Conservation (phyloP, 1,140 invertebrate species). For the Saccostrea cuccullata region DNA sequence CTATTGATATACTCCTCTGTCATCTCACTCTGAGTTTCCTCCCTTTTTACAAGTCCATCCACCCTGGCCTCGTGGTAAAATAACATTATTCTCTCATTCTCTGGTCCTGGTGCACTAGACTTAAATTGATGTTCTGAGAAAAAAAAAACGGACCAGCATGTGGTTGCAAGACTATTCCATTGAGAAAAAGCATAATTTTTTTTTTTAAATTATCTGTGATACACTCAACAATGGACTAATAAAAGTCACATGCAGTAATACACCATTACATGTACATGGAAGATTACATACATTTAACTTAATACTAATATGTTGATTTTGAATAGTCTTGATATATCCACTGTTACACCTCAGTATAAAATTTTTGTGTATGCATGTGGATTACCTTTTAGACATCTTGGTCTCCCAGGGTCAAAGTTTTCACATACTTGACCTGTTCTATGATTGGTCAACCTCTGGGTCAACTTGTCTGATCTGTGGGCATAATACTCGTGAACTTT, state of each 20-base stretch:
- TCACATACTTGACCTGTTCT: conserved; percentile 82
- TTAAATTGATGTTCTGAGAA: conserved; percentile 83
- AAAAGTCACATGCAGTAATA: background rate
- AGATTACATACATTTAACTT: too few species aligned
- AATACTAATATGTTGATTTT: background rate
- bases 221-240: background rate
- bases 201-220: background rate
- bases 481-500: conserved; percentile 85
- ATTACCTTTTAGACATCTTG: conserved; percentile 72
- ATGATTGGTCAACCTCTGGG: conserved; percentile 82
- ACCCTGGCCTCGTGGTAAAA: conserved; percentile 85
- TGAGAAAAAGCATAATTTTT: background rate
- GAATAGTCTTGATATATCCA: background rate
- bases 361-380: background rate
- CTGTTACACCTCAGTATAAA: background rate
- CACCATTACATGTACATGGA: background rate
- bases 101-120: conserved; percentile 79
- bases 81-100: conserved; percentile 83
- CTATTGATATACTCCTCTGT: conserved; percentile 84
- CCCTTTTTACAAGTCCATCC: conserved; percentile 84
- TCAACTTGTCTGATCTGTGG: conserved; percentile 85
- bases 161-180: too few species aligned
- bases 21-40: conserved; percentile 82
- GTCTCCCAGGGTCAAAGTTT: conserved; percentile 83
- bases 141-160: too few species aligned